Evolutionary conservation across 92 coral and sea anemone genomes (phyloP).

Genomic region (Actinostola sp.): DNA sequence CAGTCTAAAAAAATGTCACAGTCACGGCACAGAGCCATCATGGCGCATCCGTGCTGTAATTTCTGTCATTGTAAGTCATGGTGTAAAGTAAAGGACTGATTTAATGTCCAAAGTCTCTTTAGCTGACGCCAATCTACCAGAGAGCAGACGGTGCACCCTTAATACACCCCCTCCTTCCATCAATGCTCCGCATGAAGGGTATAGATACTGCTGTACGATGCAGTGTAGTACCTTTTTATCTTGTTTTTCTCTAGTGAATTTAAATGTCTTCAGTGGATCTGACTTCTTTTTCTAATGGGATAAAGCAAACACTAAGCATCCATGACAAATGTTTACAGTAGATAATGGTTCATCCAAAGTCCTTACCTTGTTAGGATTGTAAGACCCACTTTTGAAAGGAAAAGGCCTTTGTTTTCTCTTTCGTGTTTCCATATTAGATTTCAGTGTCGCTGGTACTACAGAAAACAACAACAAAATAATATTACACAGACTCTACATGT

Average conservation of each 20-base stretch:
- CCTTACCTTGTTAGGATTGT: conserved; percentile 49
- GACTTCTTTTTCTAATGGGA: conserved; percentile 68
- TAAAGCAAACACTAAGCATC: neutral
- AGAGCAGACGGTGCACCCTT: too few relatives aligned
- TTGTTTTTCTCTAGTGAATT: conserved; percentile 58
- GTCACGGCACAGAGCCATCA: neutral
- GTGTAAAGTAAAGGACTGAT: too few relatives aligned
- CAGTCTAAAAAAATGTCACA: too few relatives aligned
- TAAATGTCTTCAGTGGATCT: conserved; percentile 89
- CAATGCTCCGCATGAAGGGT: too few relatives aligned
- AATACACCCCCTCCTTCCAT: too few relatives aligned
- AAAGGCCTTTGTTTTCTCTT: conserved; percentile 66
- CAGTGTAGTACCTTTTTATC: conserved; percentile 75
- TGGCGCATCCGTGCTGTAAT: neutral
- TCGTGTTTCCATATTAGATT: conserved; percentile 65
- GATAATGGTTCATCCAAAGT: neutral
- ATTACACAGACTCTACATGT: too few relatives aligned
- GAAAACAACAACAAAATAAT: too few relatives aligned
- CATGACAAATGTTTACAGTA: neutral
- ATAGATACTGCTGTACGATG: too few relatives aligned
- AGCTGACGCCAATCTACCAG: too few relatives aligned
- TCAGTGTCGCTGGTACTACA: conserved; percentile 86
- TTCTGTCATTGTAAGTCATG: too few relatives aligned
- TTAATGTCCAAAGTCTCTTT: too few relatives aligned
- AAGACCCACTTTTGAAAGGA: conserved; percentile 57